Base-by-base conservation (phyloP, 2,113 vertebrate genomes). In the Hippopotamus amphibius region DNA sequence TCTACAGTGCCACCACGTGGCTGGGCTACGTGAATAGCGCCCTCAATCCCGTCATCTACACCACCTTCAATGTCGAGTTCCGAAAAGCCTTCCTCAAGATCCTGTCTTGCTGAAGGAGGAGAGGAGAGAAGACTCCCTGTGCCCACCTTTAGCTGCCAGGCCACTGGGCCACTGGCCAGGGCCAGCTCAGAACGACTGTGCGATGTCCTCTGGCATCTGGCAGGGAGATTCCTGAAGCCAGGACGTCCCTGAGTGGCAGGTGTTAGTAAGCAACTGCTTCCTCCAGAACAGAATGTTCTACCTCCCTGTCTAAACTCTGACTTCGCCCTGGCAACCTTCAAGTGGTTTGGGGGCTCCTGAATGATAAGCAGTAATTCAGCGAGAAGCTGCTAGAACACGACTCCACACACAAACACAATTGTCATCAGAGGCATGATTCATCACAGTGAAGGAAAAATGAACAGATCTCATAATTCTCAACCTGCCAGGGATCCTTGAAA, bases 31-130 rank as follows among this genome's bases (percentile, higher is more conserved):
- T 99, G 96, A 99, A 99, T 98, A 99, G 99, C 0, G 99, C 99
- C 88, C 99, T 99, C 94, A 99, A 99, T 97, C 99, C 99, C 0
- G 98, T 99, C 97, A 99, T 99, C 98, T 99, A 99, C 96, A 99
- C 99, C 55, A 99, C 99, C 89, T 99, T 99, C 99, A 99, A 99
- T 98, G 98, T 98, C 0, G 99, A 99, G 97, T 99, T 99, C 98
- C 99, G 99, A 72, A 99, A 99, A 98, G 99, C 99, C 88, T 99
- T 99, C 98, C 99, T 99, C 98, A 99, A 99, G 99, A 99, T 99
- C 98, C 98, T 99, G 89, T 99, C 99, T 97, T 99, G 99, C 98
- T 99, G 98, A 99, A 61, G 0, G 41, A 89, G 43, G 41, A 87
- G 43, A 93, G 71, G 41, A 88, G 5, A 63, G 59, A 68, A 7